Evolutionary conservation across 2,113 vertebrate species (phyloP), one percentile per base, ranked within the genome.

Genomic region (Nothocercus julius): DNA sequence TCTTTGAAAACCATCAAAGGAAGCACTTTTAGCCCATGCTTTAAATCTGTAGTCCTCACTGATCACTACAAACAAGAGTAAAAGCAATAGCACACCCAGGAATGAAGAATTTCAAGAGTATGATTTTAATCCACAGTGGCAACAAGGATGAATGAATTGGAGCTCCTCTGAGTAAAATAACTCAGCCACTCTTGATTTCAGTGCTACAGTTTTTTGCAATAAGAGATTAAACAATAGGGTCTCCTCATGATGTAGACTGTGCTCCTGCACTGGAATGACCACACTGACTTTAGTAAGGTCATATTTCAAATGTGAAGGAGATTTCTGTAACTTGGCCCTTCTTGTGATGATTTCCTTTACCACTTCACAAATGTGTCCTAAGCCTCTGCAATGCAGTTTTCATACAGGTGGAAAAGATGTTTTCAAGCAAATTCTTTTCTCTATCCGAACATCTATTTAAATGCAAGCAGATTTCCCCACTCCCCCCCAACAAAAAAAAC

Each of bases 1-100:
- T 82, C 93, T 96, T 95, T 91, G 94, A 96, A 97, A 96, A 95
- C 87, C 78, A 95, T 97, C 95, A 97, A 97, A 98, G 94, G 42
- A 80, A 85, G 92, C 28, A 64, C 38, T 91, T 95, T 72, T 76
- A 85, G 62, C 62, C 38, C 25, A 89, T 92, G 34, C 30, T 94
- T 96, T 94, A 91, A 85, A 96, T 87, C 19, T 14, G 4, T n/a
- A 68, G 25, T 83, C 17, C 25, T 90, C 72, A 40, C 0, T 93
- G 92, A 87, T 86, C 66, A 40, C 34, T 78, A 51, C 34, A 70
- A 90, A 74, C 45, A 86, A 83, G 49, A 8, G 45, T 64, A 72
- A 95, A 94, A 91, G 11, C 8, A 93, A 69, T 30, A 96, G 9
- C 32, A 61, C 32, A 36, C 58, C 81, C 75, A 80, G 53, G 69